Evolutionary conservation across 1,140 invertebrate species (phyloP).

Genomic region (Hyphantria cunea): DNA sequence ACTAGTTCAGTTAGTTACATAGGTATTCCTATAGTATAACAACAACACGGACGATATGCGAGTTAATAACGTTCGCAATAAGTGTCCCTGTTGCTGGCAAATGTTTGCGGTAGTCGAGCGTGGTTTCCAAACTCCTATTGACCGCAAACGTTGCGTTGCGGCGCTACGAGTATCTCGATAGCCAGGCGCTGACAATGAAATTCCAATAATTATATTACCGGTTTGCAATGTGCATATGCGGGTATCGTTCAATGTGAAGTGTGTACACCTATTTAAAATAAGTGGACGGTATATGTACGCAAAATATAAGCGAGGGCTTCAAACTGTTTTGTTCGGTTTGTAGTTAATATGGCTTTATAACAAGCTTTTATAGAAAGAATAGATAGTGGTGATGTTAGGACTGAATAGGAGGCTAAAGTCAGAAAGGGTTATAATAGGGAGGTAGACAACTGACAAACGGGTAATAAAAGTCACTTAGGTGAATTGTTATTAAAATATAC

Average conservation of each 20-base stretch:
- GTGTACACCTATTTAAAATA: constrained; percentile 4
- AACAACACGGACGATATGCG: not conserved
- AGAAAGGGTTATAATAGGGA: no score
- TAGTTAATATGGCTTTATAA: no score
- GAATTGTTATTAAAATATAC: no score
- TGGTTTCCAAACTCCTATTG: constrained; percentile 45
- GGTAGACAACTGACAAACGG: no score
- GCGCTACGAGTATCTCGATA: constrained; percentile 31
- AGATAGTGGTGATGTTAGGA: no score
- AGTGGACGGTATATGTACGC: no score
- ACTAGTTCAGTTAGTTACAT: not conserved
- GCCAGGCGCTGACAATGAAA: constrained; percentile 35
- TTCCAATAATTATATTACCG: constrained; percentile 43
- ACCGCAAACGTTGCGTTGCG: constrained; percentile 51
- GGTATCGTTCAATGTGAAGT: constrained; percentile 11
- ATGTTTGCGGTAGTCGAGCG: constrained; percentile 42
- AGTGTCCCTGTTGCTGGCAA: constrained; percentile 36
- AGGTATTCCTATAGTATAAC: no score
- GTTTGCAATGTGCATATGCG: constrained; percentile 11
- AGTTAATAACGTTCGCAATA: constrained; percentile 31
- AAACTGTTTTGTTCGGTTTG: no score
- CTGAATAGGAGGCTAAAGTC: no score
- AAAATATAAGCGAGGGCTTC: no score
- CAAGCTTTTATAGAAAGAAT: no score
- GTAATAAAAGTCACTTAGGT: no score